Percentiles rank a stretch among this genome's conserved stretches.
phyloP scores from a whole-genome alignment of 2,797 vertebrate genomes.

The Spinibarbus caldwelli region DNA sequence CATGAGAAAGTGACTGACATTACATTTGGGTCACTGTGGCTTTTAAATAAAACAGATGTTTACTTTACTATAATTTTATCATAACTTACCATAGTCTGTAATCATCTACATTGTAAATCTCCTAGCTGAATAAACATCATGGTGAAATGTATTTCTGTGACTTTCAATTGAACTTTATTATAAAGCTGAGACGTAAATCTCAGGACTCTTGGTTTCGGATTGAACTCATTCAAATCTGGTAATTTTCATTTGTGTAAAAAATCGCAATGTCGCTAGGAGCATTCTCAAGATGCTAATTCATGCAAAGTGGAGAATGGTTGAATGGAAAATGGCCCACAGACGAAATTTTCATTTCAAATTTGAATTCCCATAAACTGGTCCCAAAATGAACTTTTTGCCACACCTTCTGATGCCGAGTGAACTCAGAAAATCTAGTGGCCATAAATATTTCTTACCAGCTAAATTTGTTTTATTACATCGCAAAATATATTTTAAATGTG shows the following conservation, averaged over 20 bases:
- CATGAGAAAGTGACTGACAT: background rate
- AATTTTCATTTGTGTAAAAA: constrained; percentile 57
- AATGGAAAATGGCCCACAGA: background rate
- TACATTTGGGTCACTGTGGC: background rate
- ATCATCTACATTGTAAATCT: background rate
- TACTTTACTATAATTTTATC: background rate
- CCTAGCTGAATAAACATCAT: background rate
- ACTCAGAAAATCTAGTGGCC: background rate
- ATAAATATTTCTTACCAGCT: background rate
- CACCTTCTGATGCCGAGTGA: background rate
- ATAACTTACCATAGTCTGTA: background rate
- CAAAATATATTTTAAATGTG: background rate
- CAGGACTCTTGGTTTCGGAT: constrained; percentile 71
- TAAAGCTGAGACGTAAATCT: background rate
- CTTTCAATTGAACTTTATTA: background rate
- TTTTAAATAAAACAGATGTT: background rate
- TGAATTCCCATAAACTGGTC: background rate
- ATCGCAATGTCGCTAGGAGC: constrained; percentile 37
- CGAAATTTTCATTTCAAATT: constrained; percentile 52
- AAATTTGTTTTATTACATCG: background rate
- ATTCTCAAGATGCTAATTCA: constrained; percentile 73
- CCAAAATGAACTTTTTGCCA: background rate
- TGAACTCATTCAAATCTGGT: constrained; percentile 86
- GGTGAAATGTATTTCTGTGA: background rate
- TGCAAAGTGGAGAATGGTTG: constrained; percentile 46